Evolutionary conservation across 2,113 vertebrate genomes (phyloP), one percentile per base, ranked within the genome.

Genomic region (Reinhardtius hippoglossoides): DNA sequence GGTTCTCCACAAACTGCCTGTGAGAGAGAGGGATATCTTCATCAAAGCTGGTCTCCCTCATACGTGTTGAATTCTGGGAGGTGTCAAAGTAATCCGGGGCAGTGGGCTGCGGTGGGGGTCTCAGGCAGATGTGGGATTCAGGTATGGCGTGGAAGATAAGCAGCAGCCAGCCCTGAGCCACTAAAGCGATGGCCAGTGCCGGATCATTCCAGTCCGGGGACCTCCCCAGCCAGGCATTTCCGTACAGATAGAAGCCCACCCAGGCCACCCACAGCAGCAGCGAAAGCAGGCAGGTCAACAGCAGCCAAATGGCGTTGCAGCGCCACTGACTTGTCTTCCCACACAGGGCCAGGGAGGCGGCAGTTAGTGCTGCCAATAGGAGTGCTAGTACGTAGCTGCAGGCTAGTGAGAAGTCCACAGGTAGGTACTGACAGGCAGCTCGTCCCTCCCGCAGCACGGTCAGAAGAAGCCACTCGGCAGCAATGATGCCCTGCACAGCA

Each of bases 1-100:
- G 97, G 88, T 97, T 98, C 83, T 99, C 98, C 95, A 97, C 97
- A 90, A 97, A 99, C 92, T 97, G 95, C 80, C 97, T 94, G 87
- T 95, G 94, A 1, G 97, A 96, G 71, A 98, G 95, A 66, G 96
- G 97, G 81, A 97, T 95, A 9, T 99, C 98, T 75, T 99, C 98
- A 57, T 99, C 98, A 48, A 98, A 98, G 46, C 96, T 96, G 0
- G 97, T 97, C 94, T 99, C 97, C 42, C 97, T 94, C 96, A 98
- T 96, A 74, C 97, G 93, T 0, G 97, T 96, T 31, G 97, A 94
- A 0, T 96, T 96, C 91, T 98, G 97, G 0, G 97, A 96, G 1
- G 97, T 98, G 86, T 99, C 98, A 9, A 99, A 99, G 94, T 99
- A 99, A 90, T 98, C 97, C 12, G 97, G 97, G 0, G 96, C 94